These are phyloP conservation scores for Sternotherus odoratus DNA, from an alignment of 2,797 vertebrate species.

Conservation along the genomic window DNA sequence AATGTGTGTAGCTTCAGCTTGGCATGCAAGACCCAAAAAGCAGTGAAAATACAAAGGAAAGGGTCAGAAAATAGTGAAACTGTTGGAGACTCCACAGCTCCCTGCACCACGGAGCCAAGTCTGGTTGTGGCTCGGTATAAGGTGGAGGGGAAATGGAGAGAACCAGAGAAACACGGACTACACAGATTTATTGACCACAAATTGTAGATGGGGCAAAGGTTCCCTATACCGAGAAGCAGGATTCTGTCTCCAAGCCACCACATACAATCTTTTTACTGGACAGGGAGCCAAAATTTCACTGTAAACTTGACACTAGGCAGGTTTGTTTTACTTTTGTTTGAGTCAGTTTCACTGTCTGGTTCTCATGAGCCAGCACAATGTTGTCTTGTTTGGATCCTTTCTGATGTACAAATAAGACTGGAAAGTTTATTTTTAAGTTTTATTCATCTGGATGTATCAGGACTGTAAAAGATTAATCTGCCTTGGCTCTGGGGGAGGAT, in stretches of 20 bases:
- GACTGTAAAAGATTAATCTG: slow-evolving; percentile 9
- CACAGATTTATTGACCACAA: neutral
- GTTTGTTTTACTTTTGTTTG: rapidly evolving
- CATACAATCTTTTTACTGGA: neutral
- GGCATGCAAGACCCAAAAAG: neutral
- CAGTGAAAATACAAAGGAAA: neutral
- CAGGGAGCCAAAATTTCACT: neutral
- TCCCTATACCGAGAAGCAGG: neutral
- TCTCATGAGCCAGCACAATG: neutral
- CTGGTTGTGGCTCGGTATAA: neutral
- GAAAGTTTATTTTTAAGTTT: neutral
- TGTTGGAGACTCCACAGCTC: neutral
- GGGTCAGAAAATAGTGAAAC: neutral
- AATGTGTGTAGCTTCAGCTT: no score
- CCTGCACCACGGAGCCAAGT: neutral
- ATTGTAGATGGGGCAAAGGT: neutral
- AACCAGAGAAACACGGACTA: neutral
- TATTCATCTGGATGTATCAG: neutral
- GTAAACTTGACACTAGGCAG: neutral
- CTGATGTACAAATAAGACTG: neutral
- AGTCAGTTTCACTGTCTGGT: neutral
- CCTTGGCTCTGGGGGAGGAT: neutral
- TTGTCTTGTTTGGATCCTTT: neutral
- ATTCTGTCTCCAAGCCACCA: neutral
- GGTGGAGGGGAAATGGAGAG: no score